phyloP scores from a whole-genome alignment of 1,140 invertebrate genomes.

The Pachypeltis micranthus region DNA sequence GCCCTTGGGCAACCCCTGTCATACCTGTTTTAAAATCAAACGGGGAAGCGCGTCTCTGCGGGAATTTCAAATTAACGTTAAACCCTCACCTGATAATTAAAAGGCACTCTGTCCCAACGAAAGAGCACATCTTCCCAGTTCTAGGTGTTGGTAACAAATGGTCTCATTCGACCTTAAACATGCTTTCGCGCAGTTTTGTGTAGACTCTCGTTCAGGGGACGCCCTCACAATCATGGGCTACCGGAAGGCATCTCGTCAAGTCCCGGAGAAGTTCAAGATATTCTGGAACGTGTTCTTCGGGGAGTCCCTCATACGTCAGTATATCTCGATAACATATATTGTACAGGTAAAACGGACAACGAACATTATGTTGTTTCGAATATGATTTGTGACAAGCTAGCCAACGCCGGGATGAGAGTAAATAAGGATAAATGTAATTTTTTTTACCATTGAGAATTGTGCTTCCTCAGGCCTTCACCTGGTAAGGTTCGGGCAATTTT shows the following conservation, averaged over 20 bases:
- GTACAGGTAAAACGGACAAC: no score
- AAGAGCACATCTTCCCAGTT: background rate
- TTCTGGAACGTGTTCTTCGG: no score
- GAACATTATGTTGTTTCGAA: background rate
- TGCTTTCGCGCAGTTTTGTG: background rate
- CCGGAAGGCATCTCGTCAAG: background rate
- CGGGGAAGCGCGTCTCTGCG: background rate
- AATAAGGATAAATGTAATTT: background rate
- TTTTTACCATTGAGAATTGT: background rate
- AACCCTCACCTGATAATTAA: background rate
- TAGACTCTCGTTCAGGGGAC: background rate
- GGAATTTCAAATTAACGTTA: background rate
- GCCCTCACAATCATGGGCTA: background rate
- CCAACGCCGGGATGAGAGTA: background rate
- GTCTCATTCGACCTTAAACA: no score
- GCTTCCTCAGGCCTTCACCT: background rate
- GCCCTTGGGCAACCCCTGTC: background rate
- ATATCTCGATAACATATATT: no score
- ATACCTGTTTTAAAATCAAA: background rate
- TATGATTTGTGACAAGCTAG: background rate
- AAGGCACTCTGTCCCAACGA: background rate
- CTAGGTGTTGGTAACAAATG: background rate
- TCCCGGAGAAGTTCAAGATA: no score
- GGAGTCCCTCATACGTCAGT: no score
- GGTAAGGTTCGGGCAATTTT: background rate